Percentiles rank a stretch among this genome's conserved stretches.
These are phyloP conservation scores for Colinus virginianus DNA, from an alignment of 2,113 vertebrate species.

Conservation along the genomic window DNA sequence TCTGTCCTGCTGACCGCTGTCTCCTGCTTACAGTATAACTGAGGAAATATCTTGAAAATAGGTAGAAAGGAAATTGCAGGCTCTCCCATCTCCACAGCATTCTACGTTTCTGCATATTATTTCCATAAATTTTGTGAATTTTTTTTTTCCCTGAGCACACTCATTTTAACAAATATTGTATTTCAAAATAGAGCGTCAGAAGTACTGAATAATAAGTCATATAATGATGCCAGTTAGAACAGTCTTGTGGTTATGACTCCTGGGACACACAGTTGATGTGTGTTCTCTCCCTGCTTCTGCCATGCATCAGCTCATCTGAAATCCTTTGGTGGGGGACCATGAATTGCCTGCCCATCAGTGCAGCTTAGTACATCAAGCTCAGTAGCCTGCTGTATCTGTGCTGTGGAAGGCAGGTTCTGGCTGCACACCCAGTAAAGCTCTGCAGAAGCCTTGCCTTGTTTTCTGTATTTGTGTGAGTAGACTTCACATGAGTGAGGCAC, in stretches of 20 bases:
- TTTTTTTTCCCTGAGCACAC: background rate
- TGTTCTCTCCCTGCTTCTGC: background rate
- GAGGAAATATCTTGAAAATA: background rate
- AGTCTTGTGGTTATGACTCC: background rate
- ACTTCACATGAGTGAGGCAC: background rate
- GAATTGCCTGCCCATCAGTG: background rate
- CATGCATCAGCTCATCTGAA: background rate
- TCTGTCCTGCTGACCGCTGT: background rate
- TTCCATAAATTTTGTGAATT: background rate
- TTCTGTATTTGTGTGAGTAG: background rate
- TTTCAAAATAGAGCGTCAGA: background rate
- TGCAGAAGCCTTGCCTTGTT: background rate
- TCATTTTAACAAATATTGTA: background rate
- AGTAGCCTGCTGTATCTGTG: background rate
- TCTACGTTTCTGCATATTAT: background rate
- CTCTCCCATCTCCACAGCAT: background rate
- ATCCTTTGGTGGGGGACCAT: background rate
- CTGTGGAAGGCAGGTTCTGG: conserved; percentile 19
- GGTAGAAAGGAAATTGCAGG: background rate
- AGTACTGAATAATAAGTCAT: background rate
- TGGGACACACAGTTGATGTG: accelerated
- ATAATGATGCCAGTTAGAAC: background rate
- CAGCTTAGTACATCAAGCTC: background rate
- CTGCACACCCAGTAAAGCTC: background rate
- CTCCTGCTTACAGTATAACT: background rate